Percentiles rank a stretch among this genome's conserved stretches.
Conservation (phyloP, 2,113 vertebrate species). For the Erpornis zantholeuca region DNA sequence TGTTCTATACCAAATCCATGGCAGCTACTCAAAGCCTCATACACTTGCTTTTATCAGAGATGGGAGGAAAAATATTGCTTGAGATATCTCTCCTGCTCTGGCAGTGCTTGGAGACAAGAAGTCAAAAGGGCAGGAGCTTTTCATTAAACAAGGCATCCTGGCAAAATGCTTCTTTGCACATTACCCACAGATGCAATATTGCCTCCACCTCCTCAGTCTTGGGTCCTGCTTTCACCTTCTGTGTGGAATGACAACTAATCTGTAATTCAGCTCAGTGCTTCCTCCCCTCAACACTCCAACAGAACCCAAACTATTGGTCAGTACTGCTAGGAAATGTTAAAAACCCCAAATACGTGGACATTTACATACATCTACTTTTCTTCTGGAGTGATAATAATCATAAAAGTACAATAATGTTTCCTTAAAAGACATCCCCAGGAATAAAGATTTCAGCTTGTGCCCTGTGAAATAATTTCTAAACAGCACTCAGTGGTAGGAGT, state of each 20-base stretch:
- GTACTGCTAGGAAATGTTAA: not conserved
- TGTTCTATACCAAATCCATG: not conserved
- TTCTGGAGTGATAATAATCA: not conserved
- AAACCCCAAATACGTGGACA: not conserved
- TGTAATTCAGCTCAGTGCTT: not conserved
- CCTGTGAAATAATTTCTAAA: slow-evolving; percentile 22
- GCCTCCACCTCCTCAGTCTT: not conserved
- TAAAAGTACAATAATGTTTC: not conserved
- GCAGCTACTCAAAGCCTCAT: not conserved
- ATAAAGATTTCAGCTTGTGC: not conserved
- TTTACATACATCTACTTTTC: not conserved
- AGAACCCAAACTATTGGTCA: not conserved
- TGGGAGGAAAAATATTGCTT: not conserved
- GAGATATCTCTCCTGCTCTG: not conserved
- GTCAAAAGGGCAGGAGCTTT: not conserved
- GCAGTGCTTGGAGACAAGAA: not conserved
- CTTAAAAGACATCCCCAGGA: not conserved
- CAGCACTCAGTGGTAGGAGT: not conserved
- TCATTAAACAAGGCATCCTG: not conserved
- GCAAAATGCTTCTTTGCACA: not conserved
- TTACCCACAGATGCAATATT: not conserved
- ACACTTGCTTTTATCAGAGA: not conserved
- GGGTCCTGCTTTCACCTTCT: not conserved
- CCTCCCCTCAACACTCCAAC: not conserved
- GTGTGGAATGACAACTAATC: not conserved